These are phyloP conservation scores for Leucoraja erinaceus DNA, from an alignment of 2,113 vertebrate species.

Conservation along the genomic window DNA sequence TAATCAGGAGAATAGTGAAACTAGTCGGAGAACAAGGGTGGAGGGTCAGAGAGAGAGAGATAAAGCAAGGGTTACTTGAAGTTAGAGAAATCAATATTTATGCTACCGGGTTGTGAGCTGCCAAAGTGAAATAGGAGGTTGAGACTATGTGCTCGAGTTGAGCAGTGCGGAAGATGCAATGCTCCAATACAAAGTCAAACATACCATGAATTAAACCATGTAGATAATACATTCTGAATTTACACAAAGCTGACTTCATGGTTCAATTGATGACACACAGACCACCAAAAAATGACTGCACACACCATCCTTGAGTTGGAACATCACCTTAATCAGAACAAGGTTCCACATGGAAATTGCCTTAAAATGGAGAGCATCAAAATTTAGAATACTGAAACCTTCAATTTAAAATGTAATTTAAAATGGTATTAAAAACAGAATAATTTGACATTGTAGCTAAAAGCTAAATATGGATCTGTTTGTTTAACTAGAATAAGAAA, in stretches of 20 bases:
- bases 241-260: background rate
- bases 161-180: background rate
- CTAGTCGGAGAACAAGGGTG: no score
- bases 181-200: background rate
- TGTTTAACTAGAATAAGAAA: background rate
- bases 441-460: background rate
- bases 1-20: no score
- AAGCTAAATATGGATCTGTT: constrained; percentile 1
- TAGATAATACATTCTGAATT: background rate
- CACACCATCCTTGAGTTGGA: background rate
- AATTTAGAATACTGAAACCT: background rate
- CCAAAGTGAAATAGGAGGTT: no score
- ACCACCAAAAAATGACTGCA: background rate
- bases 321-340: background rate
- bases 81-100: no score
- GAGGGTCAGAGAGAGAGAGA: no score
- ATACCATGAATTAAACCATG: background rate
- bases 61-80: no score
- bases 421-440: background rate
- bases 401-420: background rate
- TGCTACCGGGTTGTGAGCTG: no score
- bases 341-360: background rate
- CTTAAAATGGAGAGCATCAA: background rate
- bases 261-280: no score
- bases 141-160: background rate